Percentiles rank a stretch among this genome's conserved stretches.
Conservation (phyloP, 2,797 vertebrate genomes). For the Poeciliopsis turneri region DNA sequence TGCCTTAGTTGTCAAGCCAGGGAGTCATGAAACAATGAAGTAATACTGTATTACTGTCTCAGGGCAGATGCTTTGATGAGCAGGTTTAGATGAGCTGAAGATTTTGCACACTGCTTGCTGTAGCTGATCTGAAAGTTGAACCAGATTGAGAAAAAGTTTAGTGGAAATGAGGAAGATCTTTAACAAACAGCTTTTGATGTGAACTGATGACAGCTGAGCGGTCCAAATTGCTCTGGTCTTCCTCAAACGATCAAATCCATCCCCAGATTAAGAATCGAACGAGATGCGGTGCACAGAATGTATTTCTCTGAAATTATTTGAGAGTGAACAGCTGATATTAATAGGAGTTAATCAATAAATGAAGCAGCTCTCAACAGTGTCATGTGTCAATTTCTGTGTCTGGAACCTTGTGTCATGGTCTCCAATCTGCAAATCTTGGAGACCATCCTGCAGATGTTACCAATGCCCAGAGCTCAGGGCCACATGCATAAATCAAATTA, state of each 20-base stretch:
- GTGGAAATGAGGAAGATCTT: neutral
- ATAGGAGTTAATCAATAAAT: slow-evolving; percentile 59
- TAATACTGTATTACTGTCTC: slow-evolving; percentile 32
- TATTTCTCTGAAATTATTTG: slow-evolving; percentile 26
- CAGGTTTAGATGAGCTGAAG: slow-evolving; percentile 27
- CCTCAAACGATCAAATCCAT: slow-evolving; percentile 15
- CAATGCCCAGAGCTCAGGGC: neutral
- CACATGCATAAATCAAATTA: neutral
- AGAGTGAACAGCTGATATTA: slow-evolving; percentile 30
- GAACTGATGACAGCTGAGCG: slow-evolving; percentile 9
- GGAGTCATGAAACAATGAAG: slow-evolving; percentile 13
- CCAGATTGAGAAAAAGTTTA: neutral
- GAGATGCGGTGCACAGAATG: slow-evolving; percentile 18
- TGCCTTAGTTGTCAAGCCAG: slow-evolving; percentile 7
- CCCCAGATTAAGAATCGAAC: slow-evolving; percentile 28
- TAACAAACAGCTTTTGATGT: slow-evolving; percentile 6
- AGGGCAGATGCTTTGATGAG: slow-evolving; percentile 40
- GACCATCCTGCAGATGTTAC: neutral
- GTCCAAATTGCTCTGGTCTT: slow-evolving; percentile 15
- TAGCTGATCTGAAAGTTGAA: slow-evolving; percentile 26
- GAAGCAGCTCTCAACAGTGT: slow-evolving; percentile 22
- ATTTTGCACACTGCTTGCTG: slow-evolving; percentile 12
- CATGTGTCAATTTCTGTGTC: slow-evolving; percentile 17
- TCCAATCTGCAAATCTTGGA: neutral
- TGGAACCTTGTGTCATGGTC: neutral